These are phyloP conservation scores for Sandelia bainsii DNA, from an alignment of 2,797 vertebrate genomes.

Conservation along the genomic window DNA sequence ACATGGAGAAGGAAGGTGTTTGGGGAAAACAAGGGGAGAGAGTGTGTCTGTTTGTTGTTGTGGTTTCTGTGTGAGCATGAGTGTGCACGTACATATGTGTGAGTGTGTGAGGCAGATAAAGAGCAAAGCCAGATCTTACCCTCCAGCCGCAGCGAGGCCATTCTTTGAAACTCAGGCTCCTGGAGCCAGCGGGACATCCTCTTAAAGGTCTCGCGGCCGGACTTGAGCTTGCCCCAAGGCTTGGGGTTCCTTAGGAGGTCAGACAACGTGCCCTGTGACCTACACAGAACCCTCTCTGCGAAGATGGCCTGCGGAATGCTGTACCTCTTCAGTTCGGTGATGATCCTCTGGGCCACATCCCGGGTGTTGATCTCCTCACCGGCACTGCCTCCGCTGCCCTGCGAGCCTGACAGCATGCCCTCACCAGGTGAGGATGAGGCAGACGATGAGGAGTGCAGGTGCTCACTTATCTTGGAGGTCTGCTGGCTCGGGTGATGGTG, in stretches of 20 bases:
- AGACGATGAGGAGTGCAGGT: constrained; percentile 78
- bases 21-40: constrained; percentile 68
- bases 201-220: constrained; percentile 91
- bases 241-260: constrained; percentile 92
- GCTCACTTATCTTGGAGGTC: constrained; percentile 83
- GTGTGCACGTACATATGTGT: constrained; percentile 5
- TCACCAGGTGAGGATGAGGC: constrained; percentile 77
- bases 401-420: constrained; percentile 74
- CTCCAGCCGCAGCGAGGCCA: constrained; percentile 90
- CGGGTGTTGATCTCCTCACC: constrained; percentile 90
- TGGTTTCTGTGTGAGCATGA: constrained; percentile 35
- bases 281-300: constrained; percentile 88
- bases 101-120: constrained; percentile 45
- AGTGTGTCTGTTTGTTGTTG: constrained; percentile 65
- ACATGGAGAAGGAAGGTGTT: constrained; percentile 63
- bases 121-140: constrained; percentile 83
- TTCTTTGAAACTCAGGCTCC: constrained; percentile 90
- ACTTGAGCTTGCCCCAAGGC: constrained; percentile 91
- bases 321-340: constrained; percentile 89
- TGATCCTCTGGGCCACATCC: constrained; percentile 90
- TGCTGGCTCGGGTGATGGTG: constrained; percentile 84
- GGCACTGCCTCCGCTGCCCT: constrained; percentile 63
- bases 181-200: constrained; percentile 91
- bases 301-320: constrained; percentile 92
- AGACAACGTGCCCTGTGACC: constrained; percentile 90